A percentile compares a stretch with the other conserved stretches of the same genome.
Conservation (phyloP, 2,888 invertebrate species). For the Dendrolimus houi region DNA sequence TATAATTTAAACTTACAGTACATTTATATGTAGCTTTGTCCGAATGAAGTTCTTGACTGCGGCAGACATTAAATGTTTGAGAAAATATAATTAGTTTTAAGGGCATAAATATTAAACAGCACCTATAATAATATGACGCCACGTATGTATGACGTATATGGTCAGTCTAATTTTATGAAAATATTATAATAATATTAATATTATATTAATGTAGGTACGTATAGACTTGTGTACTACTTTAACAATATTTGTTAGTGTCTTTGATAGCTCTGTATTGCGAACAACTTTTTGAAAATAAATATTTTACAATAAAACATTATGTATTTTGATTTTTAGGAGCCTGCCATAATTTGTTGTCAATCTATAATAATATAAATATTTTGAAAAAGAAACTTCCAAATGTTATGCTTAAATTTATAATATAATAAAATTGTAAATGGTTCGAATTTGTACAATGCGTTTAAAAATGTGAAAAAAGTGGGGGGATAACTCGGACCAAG, state of each 20-base stretch:
- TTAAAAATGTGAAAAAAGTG: too few species aligned
- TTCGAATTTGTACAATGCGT: too few species aligned
- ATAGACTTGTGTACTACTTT: not conserved
- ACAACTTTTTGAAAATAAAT: constrained; percentile 57
- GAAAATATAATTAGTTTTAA: not conserved
- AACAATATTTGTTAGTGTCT: constrained; percentile 4
- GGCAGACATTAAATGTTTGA: not conserved
- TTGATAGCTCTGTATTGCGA: constrained; percentile 51
- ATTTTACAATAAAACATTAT: constrained; percentile 34
- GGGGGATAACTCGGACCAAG: too few species aligned
- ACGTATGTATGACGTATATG: not conserved
- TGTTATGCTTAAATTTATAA: too few species aligned
- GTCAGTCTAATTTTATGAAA: not conserved
- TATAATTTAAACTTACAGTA: too few species aligned
- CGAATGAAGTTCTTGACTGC: too few species aligned
- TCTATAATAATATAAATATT: too few species aligned
- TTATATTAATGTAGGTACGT: not conserved
- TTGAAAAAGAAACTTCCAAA: too few species aligned
- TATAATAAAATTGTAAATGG: too few species aligned
- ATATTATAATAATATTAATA: not conserved
- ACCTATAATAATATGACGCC: too few species aligned
- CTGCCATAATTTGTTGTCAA: too few species aligned
- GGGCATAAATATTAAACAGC: not conserved
- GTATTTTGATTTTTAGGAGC: constrained; percentile 5
- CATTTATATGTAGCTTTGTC: too few species aligned